Evolutionary conservation across 2,797 vertebrate species (phyloP).

Genomic region (Ataeniobius toweri): DNA sequence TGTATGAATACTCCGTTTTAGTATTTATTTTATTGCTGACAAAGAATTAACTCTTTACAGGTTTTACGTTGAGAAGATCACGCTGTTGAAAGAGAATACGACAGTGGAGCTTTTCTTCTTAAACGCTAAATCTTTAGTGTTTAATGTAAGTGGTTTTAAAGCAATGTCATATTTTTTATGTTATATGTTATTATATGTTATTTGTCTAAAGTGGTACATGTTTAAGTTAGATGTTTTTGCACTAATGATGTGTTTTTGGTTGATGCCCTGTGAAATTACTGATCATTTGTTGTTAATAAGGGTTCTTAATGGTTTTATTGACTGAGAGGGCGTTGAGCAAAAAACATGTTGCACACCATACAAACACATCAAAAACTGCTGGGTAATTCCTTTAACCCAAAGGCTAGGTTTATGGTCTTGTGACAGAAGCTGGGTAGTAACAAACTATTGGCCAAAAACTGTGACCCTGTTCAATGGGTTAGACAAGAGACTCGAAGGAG

Average conservation of each 20-base stretch:
- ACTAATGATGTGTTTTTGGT: not conserved
- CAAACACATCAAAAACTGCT: not conserved
- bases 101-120: slow-evolving; percentile 97
- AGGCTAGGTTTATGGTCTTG: not conserved
- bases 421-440: not conserved
- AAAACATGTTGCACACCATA: not conserved
- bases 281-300: not conserved
- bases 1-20: not conserved
- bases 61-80: slow-evolving; percentile 97
- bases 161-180: not conserved
- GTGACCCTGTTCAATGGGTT: not conserved
- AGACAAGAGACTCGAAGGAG: not conserved
- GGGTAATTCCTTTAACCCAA: not conserved
- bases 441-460: not conserved
- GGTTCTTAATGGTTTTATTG: not conserved
- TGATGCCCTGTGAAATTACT: not conserved
- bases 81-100: slow-evolving; percentile 92
- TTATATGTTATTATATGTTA: not conserved
- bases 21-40: slow-evolving; percentile 14
- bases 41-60: slow-evolving; percentile 73
- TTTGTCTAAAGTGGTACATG: not conserved
- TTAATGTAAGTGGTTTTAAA: slow-evolving; percentile 85
- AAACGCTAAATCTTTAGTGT: slow-evolving; percentile 93
- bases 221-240: not conserved
- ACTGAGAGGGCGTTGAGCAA: not conserved